Evolutionary conservation across 1,140 invertebrate species (phyloP).

Genomic region (Thrips palmi): DNA sequence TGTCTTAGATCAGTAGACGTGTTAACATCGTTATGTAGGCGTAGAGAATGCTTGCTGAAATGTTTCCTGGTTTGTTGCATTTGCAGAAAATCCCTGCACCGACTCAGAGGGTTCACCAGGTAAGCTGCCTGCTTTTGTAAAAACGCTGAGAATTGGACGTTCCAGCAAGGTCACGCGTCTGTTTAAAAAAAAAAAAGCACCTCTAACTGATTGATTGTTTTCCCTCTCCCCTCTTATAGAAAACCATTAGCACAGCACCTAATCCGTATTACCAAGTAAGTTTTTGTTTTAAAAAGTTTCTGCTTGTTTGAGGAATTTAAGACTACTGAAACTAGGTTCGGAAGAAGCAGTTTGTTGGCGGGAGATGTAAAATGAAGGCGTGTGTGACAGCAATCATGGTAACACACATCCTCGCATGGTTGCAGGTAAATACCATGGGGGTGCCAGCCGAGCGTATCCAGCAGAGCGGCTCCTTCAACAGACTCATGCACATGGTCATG

Average conservation of each 20-base stretch:
- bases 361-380: not conserved
- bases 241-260: not conserved
- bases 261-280: not conserved
- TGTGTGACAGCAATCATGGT: not conserved
- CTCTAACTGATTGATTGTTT: no score
- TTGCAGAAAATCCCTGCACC: no score
- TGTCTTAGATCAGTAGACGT: no score
- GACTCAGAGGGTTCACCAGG: no score
- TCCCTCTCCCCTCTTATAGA: no score
- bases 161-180: no score
- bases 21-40: no score
- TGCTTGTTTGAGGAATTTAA: not conserved
- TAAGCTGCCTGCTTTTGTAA: no score
- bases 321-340: conserved; percentile 4
- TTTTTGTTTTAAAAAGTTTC: not conserved
- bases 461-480: conserved; percentile 78
- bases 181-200: no score
- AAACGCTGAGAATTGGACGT: no score
- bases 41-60: no score
- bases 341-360: not conserved
- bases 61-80: no score
- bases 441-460: conserved; percentile 54
- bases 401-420: not conserved
- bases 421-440: conserved; percentile 24
- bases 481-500: conserved; percentile 76